phyloP scores from a whole-genome alignment of 2,113 vertebrate genomes.

The Hyaena hyaena region DNA sequence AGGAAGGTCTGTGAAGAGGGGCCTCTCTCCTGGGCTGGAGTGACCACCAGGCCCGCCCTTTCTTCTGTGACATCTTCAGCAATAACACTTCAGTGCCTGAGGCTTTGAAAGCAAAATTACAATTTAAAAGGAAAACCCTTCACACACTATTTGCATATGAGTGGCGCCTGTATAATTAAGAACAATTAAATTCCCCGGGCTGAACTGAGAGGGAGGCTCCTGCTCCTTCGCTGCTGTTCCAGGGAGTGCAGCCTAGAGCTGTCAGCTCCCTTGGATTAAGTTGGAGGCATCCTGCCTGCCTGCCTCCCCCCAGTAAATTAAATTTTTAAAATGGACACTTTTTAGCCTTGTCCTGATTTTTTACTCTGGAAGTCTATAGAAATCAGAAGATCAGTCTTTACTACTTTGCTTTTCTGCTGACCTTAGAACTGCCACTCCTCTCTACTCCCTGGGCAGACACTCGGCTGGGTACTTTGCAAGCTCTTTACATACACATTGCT shows the following conservation, averaged over 20 bases:
- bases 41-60: background rate
- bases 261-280: background rate
- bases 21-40: background rate
- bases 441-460: background rate
- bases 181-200: constrained; percentile 60
- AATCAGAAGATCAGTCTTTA: background rate
- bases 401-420: background rate
- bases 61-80: constrained; percentile 37
- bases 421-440: background rate
- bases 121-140: constrained; percentile 69
- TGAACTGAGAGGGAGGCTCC: constrained; percentile 42
- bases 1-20: background rate
- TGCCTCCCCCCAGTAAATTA: background rate
- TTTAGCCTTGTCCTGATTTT: background rate
- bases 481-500: background rate
- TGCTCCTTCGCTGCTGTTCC: background rate
- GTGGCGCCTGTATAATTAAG: constrained; percentile 71
- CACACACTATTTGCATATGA: constrained; percentile 72
- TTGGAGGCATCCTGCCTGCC: background rate
- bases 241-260: background rate
- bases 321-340: background rate
- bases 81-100: constrained; percentile 56
- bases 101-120: constrained; percentile 72
- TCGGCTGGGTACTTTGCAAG: background rate
- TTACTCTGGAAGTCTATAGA: background rate